A percentile compares a stretch with the other conserved stretches of the same genome.
Conservation (phyloP, 1,140 invertebrate genomes). For the Diploscapter pachys region DNA sequence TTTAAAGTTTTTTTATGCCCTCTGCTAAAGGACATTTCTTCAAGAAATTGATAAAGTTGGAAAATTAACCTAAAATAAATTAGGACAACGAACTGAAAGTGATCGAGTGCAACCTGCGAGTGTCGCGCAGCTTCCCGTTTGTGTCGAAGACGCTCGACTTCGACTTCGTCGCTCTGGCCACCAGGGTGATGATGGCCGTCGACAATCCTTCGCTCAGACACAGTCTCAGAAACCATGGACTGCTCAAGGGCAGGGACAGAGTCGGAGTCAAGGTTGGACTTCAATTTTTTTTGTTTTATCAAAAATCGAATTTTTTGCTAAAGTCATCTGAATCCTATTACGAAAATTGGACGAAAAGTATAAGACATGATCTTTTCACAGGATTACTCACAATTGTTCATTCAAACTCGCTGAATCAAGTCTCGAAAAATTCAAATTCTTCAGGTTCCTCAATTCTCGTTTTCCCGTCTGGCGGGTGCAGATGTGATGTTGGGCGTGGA, state of each 20-base stretch:
- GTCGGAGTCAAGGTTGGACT: constrained; percentile 79
- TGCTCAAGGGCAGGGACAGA: constrained; percentile 59
- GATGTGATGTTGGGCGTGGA: constrained; percentile 96
- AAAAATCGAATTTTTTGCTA: too few species aligned
- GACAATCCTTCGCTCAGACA: constrained; percentile 72
- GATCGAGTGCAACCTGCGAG: constrained; percentile 96
- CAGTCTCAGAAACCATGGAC: constrained; percentile 26
- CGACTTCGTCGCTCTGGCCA: constrained; percentile 94
- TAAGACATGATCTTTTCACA: too few species aligned
- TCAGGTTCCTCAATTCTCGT: constrained; percentile 83
- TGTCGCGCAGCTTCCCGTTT: constrained; percentile 96
- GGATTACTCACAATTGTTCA: too few species aligned
- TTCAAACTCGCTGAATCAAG: too few species aligned
- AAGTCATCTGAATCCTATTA: too few species aligned
- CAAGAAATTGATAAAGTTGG: too few species aligned
- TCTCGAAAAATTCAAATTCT: not conserved
- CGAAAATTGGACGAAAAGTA: too few species aligned
- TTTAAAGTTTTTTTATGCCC: too few species aligned
- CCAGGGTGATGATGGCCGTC: constrained; percentile 77
- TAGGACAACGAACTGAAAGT: constrained; percentile 94
- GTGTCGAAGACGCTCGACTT: constrained; percentile 95
- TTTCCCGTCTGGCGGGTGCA: constrained; percentile 86
- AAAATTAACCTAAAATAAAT: too few species aligned
- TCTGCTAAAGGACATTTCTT: too few species aligned
- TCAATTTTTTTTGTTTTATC: too few species aligned